These are phyloP conservation scores for Aphaenogaster rudis DNA, from an alignment of 1,140 invertebrate genomes.

Conservation along the genomic window DNA sequence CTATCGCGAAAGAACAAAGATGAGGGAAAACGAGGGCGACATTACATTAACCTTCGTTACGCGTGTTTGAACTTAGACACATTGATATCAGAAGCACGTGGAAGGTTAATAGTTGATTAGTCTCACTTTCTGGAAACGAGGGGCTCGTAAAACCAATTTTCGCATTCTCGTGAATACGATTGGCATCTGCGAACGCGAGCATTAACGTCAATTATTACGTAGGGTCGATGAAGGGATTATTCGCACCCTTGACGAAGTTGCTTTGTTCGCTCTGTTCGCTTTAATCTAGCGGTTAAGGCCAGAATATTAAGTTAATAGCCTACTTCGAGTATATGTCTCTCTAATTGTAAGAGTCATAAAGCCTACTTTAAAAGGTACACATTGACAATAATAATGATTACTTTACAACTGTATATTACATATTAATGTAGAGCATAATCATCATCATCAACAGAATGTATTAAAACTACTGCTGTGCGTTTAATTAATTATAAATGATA, in stretches of 20 bases:
- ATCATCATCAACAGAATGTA: slow-evolving; percentile 13
- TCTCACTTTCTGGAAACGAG: slow-evolving; percentile 45
- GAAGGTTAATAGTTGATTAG: slow-evolving; percentile 31
- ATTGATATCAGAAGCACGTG: background rate
- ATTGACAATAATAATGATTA: slow-evolving; percentile 13
- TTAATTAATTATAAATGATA: slow-evolving; percentile 9
- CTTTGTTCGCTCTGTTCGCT: slow-evolving; percentile 22
- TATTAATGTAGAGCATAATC: background rate
- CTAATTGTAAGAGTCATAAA: background rate
- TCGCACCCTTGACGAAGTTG: background rate
- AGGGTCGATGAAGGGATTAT: slow-evolving; percentile 35
- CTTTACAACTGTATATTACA: background rate
- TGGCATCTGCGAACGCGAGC: slow-evolving; percentile 22
- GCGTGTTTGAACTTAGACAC: slow-evolving; percentile 74
- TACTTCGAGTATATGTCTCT: background rate
- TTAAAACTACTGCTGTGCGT: background rate
- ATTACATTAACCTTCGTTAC: slow-evolving; percentile 79
- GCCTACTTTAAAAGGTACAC: background rate
- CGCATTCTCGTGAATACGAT: slow-evolving; percentile 50
- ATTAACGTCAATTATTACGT: background rate
- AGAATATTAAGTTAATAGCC: slow-evolving; percentile 45
- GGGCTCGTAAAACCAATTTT: slow-evolving; percentile 82
- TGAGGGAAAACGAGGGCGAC: slow-evolving; percentile 40
- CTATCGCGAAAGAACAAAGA: background rate
- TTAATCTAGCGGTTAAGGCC: slow-evolving; percentile 35